Evolutionary conservation across 2,888 invertebrate genomes (phyloP), one percentile per base, ranked within the genome.

Genomic region (Odontocerum albicorne): DNA sequence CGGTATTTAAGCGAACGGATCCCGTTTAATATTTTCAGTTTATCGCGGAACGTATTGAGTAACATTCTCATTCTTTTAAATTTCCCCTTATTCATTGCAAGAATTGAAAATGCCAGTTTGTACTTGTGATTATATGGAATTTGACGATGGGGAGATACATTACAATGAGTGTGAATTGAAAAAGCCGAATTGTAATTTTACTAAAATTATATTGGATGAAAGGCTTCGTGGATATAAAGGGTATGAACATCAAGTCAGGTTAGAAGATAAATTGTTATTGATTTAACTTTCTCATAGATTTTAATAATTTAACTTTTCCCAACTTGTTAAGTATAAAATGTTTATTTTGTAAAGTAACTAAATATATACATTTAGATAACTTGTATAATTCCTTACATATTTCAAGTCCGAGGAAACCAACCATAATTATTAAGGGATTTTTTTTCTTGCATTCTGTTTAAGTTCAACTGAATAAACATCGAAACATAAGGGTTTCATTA

Each of bases 61-160:
- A 6, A 15, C 10, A 4, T n/a, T 20, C 3, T 20, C 13, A 36
- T 35, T 12, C n/a, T 0, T n/a, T 20, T 6, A 13, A 17, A 22
- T 22, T 42, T 42, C 15, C n/a, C n/a, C n/a, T n/a, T n/a, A n/a
- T n/a, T n/a, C n/a, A n/a, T n/a, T n/a, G n/a, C n/a, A n/a, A n/a
- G n/a, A n/a, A 17, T 20, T 33, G 39, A 56, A 58, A 40, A 70
- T 70, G 70, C 66, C 68, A 10, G 64, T 63, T 17, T 70, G 70
- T 43, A 59, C 63, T 13, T 70, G 69, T 46, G 58, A 64, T n/a
- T 57, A 49, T 40, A 49, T 55, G 2, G 40, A 57, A 27, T 50
- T 45, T 36, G 56, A 62, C 31, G 38, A 55, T 32, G 57, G 39
- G 2, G 51, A 49, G 13, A 21, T 51, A 7, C 55, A 57, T 27